phyloP scores from a whole-genome alignment of 1,140 invertebrate species.

The Chironomus striatipennis region DNA sequence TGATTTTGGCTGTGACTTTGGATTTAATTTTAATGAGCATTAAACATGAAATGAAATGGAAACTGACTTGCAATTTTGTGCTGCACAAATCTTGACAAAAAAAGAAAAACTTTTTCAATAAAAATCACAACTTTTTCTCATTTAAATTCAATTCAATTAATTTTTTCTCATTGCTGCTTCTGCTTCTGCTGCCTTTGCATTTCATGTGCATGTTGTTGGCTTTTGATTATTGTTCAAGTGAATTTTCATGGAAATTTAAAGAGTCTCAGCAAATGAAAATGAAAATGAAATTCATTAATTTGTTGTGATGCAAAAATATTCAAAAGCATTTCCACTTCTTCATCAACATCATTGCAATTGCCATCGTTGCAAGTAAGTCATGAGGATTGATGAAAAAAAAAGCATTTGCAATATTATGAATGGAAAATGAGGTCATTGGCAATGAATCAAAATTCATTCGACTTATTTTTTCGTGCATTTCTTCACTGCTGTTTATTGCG shows the following conservation, averaged over 20 bases:
- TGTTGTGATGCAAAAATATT: constrained; percentile 3
- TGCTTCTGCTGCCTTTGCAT: too few species aligned
- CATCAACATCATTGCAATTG: not conserved
- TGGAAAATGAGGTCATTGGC: constrained; percentile 1
- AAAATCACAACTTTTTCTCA: not conserved
- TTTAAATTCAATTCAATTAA: not conserved
- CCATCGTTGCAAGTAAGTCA: not conserved
- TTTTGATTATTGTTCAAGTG: not conserved
- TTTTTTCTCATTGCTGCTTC: not conserved
- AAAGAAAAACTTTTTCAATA: not conserved
- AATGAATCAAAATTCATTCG: constrained; percentile 9
- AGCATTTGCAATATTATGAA: not conserved
- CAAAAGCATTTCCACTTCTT: not conserved
- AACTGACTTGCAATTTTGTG: too few species aligned
- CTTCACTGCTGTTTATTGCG: not conserved
- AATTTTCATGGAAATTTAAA: not conserved
- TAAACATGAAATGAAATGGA: not conserved
- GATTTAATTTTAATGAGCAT: not conserved
- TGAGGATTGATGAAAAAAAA: not conserved
- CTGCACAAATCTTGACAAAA: not conserved
- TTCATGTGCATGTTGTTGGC: too few species aligned
- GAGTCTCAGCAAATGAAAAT: not conserved
- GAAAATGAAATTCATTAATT: not conserved
- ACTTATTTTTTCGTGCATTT: not conserved
- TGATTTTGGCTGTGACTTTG: not conserved